These are phyloP conservation scores for Protomyctophum bolini DNA, from an alignment of 2,113 vertebrate genomes.

Conservation along the genomic window DNA sequence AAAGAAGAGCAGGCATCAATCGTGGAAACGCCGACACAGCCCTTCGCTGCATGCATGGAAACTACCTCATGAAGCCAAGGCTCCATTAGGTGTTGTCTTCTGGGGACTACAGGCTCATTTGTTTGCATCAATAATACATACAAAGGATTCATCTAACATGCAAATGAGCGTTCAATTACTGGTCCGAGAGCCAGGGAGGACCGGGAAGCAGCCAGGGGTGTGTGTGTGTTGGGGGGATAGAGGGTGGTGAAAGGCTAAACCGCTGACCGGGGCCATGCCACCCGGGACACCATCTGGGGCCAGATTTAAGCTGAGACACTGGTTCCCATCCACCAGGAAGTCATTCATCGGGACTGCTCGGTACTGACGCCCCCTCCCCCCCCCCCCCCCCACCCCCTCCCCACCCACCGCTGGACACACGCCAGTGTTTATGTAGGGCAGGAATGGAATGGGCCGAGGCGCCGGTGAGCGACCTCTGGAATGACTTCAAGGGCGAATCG, in stretches of 20 bases:
- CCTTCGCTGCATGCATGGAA: conserved; percentile 70
- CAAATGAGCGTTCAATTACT: conserved; percentile 83
- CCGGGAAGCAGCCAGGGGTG: conserved; percentile 61
- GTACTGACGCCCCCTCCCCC: too few species aligned
- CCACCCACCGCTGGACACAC: conserved; percentile 22
- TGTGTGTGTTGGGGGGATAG: not conserved
- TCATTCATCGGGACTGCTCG: not conserved
- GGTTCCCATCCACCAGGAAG: conserved; percentile 25
- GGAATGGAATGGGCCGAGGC: conserved; percentile 31
- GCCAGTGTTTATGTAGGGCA: conserved; percentile 57
- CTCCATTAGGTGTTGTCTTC: conserved; percentile 82
- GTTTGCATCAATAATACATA: conserved; percentile 85
- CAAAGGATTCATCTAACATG: conserved; percentile 86
- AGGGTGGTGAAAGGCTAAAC: not conserved
- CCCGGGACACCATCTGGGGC: too few species aligned
- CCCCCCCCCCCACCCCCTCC: too few species aligned
- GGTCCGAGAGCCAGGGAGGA: conserved; percentile 77
- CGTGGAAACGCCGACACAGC: conserved; percentile 73
- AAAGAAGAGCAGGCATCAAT: conserved; percentile 84
- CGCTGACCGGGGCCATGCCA: not conserved
- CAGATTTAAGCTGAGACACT: not conserved
- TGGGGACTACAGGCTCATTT: conserved; percentile 81
- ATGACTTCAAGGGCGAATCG: conserved; percentile 58
- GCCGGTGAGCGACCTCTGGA: conserved; percentile 53
- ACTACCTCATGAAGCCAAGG: conserved; percentile 77